These are phyloP conservation scores for Hecatera dysodea DNA, from an alignment of 2,888 invertebrate genomes.

Conservation along the genomic window DNA sequence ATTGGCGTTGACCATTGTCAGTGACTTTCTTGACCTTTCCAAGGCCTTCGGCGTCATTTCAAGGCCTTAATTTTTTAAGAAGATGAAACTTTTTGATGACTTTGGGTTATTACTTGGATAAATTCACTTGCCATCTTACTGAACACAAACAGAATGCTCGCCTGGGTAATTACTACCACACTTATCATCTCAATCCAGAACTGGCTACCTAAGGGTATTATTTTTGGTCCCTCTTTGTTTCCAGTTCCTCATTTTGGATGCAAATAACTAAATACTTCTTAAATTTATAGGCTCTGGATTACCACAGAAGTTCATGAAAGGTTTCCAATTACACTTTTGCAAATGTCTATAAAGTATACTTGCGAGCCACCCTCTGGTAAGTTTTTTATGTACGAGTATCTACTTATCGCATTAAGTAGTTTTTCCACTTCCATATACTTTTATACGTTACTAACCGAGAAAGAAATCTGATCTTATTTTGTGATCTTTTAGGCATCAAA, in stretches of 20 bases:
- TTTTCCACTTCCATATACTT: not conserved
- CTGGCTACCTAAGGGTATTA: no score
- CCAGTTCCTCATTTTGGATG: not conserved
- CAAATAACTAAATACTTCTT: not conserved
- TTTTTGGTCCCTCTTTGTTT: not conserved
- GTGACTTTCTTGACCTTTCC: not conserved
- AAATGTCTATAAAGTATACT: conserved; percentile 96
- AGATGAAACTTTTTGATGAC: not conserved
- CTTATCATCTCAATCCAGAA: no score
- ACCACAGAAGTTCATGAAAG: conserved; percentile 95
- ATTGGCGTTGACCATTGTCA: not conserved
- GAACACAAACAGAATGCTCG: not conserved
- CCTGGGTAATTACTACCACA: not conserved
- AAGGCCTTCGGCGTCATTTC: not conserved
- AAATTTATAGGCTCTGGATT: conserved; percentile 93
- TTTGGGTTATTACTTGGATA: not conserved
- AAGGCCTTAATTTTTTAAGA: not conserved
- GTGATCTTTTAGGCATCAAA: conserved; percentile 91
- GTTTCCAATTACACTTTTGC: conserved; percentile 96
- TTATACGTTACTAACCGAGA: not conserved
- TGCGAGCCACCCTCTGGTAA: conserved; percentile 97
- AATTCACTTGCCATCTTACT: not conserved
- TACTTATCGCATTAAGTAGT: conserved; percentile 71
- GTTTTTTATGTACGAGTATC: conserved; percentile 1
- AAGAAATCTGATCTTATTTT: not conserved